Conservation (phyloP, 2,888 invertebrate species). For the Epinotia nisella region DNA sequence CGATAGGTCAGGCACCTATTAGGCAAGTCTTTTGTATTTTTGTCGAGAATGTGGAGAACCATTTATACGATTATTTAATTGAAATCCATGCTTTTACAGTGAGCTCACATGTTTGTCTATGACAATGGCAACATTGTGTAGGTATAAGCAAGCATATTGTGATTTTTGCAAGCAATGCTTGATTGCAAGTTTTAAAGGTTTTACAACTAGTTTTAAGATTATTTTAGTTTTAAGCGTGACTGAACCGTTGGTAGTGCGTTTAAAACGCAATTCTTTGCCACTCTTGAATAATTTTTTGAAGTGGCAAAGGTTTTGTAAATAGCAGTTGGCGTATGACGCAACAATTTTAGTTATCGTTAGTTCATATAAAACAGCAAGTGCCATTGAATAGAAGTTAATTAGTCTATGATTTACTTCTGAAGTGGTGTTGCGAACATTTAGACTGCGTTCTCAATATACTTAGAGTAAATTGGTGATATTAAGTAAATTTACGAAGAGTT, state of each 20-base stretch:
- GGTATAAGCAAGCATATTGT: conserved; percentile 15
- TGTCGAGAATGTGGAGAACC: background rate
- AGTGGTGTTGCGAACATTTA: conserved; percentile 51
- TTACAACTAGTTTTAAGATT: conserved; percentile 43
- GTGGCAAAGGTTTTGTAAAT: conserved; percentile 68
- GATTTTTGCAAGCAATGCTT: conserved; percentile 18
- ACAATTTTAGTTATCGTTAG: conserved; percentile 45
- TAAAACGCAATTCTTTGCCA: conserved; percentile 71
- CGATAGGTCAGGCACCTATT: too few relatives aligned
- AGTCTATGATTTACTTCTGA: conserved; percentile 61
- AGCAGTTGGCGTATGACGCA: conserved; percentile 47
- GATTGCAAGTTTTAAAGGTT: conserved; percentile 37
- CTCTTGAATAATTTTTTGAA: conserved; percentile 51
- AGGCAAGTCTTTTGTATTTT: background rate
- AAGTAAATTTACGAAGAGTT: background rate
- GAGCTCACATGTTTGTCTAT: background rate
- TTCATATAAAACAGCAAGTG: conserved; percentile 67
- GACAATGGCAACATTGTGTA: background rate
- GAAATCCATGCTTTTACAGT: background rate
- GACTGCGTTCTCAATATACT: conserved; percentile 40
- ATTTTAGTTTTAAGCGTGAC: conserved; percentile 60
- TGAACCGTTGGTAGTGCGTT: conserved; percentile 69
- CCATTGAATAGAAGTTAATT: conserved; percentile 69
- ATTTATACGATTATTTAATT: background rate
- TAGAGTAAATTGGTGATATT: background rate